Percentiles rank a stretch among this genome's conserved stretches.
These are phyloP conservation scores for Tetragnatha versicolor DNA, from an alignment of 1,140 invertebrate species.

Conservation along the genomic window DNA sequence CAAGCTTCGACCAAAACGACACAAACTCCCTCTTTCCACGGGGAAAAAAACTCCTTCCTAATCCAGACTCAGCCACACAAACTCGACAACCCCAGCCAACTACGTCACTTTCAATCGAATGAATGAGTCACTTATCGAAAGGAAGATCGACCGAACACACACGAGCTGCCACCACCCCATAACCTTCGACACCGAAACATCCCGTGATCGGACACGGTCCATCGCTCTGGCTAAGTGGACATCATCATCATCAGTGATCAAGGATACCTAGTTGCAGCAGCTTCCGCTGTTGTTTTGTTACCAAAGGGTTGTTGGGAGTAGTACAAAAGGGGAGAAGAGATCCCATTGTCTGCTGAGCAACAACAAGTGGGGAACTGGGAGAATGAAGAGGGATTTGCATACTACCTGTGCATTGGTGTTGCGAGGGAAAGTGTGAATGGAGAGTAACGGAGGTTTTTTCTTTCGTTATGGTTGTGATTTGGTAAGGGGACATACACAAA, in stretches of 20 bases:
- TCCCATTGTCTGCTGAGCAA: too few relatives aligned
- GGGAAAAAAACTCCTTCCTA: not conserved
- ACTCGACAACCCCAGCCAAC: too few relatives aligned
- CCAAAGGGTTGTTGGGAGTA: slow-evolving; percentile 52
- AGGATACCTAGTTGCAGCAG: slow-evolving; percentile 52
- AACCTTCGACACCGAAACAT: slow-evolving; percentile 50
- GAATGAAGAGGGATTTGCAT: too few relatives aligned
- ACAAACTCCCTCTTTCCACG: not conserved
- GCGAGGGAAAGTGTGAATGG: too few relatives aligned
- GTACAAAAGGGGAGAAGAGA: slow-evolving; percentile 17
- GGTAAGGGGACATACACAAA: too few relatives aligned
- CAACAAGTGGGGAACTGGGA: too few relatives aligned
- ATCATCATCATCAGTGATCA: slow-evolving; percentile 20
- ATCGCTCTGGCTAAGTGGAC: slow-evolving; percentile 44
- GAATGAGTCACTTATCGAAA: not conserved
- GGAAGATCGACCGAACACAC: not conserved
- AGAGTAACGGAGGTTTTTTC: too few relatives aligned
- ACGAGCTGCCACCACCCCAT: slow-evolving; percentile 11
- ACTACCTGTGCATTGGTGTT: too few relatives aligned
- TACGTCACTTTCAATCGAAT: not conserved
- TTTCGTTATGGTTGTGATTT: too few relatives aligned
- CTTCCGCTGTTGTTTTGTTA: slow-evolving; percentile 13
- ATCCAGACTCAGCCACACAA: not conserved
- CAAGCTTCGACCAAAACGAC: not conserved
- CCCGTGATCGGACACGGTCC: slow-evolving; percentile 48